Conservation (phyloP, 2,113 vertebrate species). For the Ranitomeya imitator region DNA sequence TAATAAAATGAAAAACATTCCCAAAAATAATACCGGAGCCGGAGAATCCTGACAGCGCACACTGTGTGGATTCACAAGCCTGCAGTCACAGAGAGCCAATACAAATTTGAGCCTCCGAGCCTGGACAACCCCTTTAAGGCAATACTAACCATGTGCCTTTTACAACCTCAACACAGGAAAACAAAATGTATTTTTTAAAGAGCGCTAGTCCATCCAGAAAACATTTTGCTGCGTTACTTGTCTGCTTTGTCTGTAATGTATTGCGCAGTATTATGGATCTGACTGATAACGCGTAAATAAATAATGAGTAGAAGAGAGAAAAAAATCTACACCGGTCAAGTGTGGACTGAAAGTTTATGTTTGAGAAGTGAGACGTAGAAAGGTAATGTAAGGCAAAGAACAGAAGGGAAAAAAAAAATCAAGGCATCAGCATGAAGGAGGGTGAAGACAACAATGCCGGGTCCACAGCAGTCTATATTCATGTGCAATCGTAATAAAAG, state of each 20-base stretch:
- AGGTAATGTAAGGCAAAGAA: not conserved
- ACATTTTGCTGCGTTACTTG: not conserved
- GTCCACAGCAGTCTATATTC: not conserved
- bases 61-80: too few species aligned
- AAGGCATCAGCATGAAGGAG: not conserved
- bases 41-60: too few species aligned
- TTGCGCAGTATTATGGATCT: not conserved
- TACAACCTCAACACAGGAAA: not conserved
- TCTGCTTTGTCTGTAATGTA: not conserved
- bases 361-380: not conserved
- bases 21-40: too few species aligned
- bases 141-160: not conserved
- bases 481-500: not conserved
- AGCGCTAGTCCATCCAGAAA: not conserved
- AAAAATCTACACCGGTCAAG: not conserved
- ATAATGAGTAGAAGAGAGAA: not conserved
- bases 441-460: not conserved
- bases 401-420: not conserved
- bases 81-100: too few species aligned
- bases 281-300: conserved; percentile 13
- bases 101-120: too few species aligned
- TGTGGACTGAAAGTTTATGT: not conserved
- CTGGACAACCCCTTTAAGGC: not conserved
- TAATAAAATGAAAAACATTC: too few species aligned
- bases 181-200: not conserved